Base-by-base conservation (phyloP, 2,888 invertebrate species). In the Nephrotoma guestfalica region DNA sequence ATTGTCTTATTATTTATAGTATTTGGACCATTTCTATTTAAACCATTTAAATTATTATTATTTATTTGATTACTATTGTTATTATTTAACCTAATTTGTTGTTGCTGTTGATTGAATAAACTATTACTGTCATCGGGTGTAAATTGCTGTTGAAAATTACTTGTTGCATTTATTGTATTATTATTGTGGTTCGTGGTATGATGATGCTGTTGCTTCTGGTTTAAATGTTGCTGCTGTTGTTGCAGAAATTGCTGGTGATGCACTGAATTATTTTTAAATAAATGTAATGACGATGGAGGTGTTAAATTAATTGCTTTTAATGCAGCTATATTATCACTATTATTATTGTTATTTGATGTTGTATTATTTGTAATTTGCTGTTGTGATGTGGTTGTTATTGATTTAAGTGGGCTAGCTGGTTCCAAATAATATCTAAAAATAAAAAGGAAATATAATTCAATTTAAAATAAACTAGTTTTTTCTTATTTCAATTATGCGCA, bases 341-440 rank as follows among this genome's bases (percentile, higher is more conserved):
- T 87, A 57, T 87, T 87, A 86, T 86, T 30, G 2, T 71, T 71
- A 30, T 71, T 71, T 30, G 71, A 71, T 71, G 71, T 71, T 71
- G 71, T 71, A 71, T 71, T 71, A 71, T 71, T 71, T 30, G 71
- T 71, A 71, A 71, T 71, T 88, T 87, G 88, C 90, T 87, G 90
- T 88, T 87, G 90, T 87, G 90, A 89, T 87, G 90, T 90, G 89
- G 90, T 90, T 87, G 90, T 90, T 88, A 91, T 88, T 85, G 92
- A 91, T 88, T 92, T 92, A 40, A 92, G 88, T 83, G 92, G 92
- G 90, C 92, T 92, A 88, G 91, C 92, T 88, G 92, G 92, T 89
- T 92, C 92, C 88, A 92, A 88, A 88, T 90, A 92, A 88, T 91
- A 92, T 84, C 88, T 88, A 45, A 86, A 87, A 86, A 57, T 41